Conservation (phyloP, 2,888 invertebrate genomes). For the Eustalomyia histrio region DNA sequence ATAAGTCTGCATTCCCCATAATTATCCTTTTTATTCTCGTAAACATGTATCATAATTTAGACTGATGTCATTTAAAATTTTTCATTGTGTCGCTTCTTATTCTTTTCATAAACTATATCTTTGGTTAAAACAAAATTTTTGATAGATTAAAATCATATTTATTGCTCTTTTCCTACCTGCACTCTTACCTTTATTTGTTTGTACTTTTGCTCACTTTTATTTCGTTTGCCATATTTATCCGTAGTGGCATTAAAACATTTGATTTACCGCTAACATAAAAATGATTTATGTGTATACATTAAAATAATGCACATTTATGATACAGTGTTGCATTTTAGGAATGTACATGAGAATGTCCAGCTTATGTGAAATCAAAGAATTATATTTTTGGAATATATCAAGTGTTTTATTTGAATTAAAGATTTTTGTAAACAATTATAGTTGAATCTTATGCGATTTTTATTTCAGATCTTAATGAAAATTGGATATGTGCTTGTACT, state of each 20-base stretch:
- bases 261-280: constrained; percentile 77
- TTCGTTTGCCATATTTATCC: neutral
- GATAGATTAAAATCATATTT: constrained; percentile 24
- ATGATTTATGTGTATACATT: constrained; percentile 76
- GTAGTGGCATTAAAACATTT: constrained; percentile 65
- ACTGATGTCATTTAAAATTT: no score
- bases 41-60: no score
- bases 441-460: no score
- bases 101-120: neutral
- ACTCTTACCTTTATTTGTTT: neutral
- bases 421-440: no score
- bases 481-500: no score
- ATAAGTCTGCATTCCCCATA: no score
- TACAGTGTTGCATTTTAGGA: constrained; percentile 11
- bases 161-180: constrained; percentile 11
- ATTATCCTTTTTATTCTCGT: no score
- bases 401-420: no score
- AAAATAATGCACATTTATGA: constrained; percentile 70
- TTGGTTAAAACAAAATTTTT: neutral
- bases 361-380: neutral
- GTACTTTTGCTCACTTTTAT: constrained; percentile 11
- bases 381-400: no score
- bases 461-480: no score
- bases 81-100: constrained; percentile 27
- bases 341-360: neutral